Percentiles rank a stretch among this genome's conserved stretches.
These are phyloP conservation scores for Cosmia pyralina DNA, from an alignment of 2,888 invertebrate genomes.

Conservation along the genomic window DNA sequence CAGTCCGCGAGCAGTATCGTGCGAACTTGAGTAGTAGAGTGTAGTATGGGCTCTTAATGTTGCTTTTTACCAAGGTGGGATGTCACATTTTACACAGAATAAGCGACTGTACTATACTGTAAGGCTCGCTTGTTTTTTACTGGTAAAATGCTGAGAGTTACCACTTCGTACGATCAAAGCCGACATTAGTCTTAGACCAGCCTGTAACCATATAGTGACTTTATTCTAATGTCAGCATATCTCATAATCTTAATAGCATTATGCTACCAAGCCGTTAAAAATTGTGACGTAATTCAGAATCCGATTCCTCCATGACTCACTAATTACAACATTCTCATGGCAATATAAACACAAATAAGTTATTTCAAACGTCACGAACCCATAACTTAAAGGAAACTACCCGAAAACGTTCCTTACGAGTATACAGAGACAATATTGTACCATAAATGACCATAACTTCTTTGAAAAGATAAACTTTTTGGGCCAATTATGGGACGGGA, in stretches of 20 bases:
- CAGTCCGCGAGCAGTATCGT: too few species aligned
- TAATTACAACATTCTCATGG: slow-evolving; percentile 75
- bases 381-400: slow-evolving; percentile 77
- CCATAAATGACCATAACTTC: slow-evolving; percentile 86
- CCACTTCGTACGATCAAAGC: neutral
- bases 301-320: slow-evolving; percentile 60
- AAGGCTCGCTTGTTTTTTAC: too few species aligned
- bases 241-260: slow-evolving; percentile 36
- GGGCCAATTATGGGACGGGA: slow-evolving; percentile 84
- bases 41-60: too few species aligned
- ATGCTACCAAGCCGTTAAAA: slow-evolving; percentile 25
- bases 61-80: too few species aligned
- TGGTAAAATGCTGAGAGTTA: too few species aligned
- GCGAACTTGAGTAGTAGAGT: too few species aligned
- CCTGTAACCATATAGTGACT: neutral
- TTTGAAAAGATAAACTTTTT: slow-evolving; percentile 86
- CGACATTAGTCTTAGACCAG: neutral
- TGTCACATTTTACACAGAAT: too few species aligned
- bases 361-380: slow-evolving; percentile 75
- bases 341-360: slow-evolving; percentile 70
- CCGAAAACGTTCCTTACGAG: slow-evolving; percentile 67
- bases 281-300: slow-evolving; percentile 39
- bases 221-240: slow-evolving; percentile 5
- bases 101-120: too few species aligned
- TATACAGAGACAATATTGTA: slow-evolving; percentile 79